A percentile compares a stretch with the other conserved stretches of the same genome.
These are phyloP conservation scores for Armadillidium nasatum DNA, from an alignment of 1,140 invertebrate species.

Conservation along the genomic window DNA sequence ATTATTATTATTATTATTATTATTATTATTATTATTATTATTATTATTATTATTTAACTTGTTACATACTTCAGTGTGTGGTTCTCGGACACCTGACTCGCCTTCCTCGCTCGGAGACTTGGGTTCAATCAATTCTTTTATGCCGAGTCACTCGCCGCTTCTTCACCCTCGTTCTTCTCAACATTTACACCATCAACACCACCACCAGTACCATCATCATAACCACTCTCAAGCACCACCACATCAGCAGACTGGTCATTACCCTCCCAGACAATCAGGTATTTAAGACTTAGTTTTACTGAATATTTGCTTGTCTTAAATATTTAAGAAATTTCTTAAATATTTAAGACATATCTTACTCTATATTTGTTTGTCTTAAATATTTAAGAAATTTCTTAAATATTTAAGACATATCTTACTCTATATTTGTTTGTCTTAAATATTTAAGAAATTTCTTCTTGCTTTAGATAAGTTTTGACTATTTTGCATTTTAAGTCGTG, in stretches of 20 bases:
- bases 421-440: no score
- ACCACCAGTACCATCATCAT: conserved; percentile 33
- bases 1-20: conserved; percentile 12
- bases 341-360: background rate
- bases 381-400: no score
- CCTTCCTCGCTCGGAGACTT: conserved; percentile 44
- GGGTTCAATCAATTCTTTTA: conserved; percentile 41
- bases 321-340: no score
- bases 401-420: background rate
- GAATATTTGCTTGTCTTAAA: no score
- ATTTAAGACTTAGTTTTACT: background rate
- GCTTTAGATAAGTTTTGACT: no score
- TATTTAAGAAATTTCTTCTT: no score
- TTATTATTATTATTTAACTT: background rate
- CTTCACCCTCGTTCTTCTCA: conserved; percentile 34
- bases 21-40: background rate
- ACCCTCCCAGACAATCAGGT: background rate
- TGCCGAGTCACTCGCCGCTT: conserved; percentile 33
- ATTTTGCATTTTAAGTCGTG: no score
- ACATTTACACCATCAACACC: conserved; percentile 25
- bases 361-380: no score
- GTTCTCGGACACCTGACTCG: conserved; percentile 38
- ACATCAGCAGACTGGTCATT: background rate
- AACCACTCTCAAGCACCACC: conserved; percentile 9
- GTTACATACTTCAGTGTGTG: conserved; percentile 47